Percentiles rank a stretch among this genome's conserved stretches.
Evolutionary conservation across 2,888 invertebrate genomes (phyloP).

Genomic region (Macrophya annulata): DNA sequence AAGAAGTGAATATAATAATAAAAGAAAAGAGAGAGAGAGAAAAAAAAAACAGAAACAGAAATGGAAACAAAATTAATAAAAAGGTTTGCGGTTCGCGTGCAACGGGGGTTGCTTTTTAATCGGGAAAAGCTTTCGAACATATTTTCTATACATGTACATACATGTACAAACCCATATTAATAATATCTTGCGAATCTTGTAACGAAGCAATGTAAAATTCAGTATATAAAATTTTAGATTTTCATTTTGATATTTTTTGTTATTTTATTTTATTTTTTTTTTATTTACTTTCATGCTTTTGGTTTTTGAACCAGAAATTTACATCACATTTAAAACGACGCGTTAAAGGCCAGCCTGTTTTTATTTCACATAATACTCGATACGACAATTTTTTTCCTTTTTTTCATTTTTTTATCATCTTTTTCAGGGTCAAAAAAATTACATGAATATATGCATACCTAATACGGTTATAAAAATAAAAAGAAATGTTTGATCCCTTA

Average conservation of each 20-base stretch:
- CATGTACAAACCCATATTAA: neutral
- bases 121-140: neutral
- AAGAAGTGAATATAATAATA: neutral
- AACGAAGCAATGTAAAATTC: neutral
- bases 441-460: conserved; percentile 1
- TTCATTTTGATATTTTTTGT: neutral
- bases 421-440: conserved; percentile 18
- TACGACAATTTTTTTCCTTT: neutral
- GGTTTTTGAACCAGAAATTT: neutral
- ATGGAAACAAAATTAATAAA: neutral
- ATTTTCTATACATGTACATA: neutral
- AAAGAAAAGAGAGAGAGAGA: too few species aligned
- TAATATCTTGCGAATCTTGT: neutral
- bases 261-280: neutral
- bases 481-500: conserved; percentile 9
- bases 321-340: neutral
- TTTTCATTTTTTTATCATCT: too few species aligned
- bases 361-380: neutral
- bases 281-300: neutral
- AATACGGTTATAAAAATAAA: conserved; percentile 17
- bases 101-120: conserved; percentile 8
- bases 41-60: neutral
- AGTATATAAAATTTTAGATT: neutral
- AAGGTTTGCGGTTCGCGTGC: neutral
- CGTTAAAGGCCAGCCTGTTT: neutral